Evolutionary conservation across 1,140 invertebrate genomes (phyloP).

Genomic region (Temnothorax longispinosus): DNA sequence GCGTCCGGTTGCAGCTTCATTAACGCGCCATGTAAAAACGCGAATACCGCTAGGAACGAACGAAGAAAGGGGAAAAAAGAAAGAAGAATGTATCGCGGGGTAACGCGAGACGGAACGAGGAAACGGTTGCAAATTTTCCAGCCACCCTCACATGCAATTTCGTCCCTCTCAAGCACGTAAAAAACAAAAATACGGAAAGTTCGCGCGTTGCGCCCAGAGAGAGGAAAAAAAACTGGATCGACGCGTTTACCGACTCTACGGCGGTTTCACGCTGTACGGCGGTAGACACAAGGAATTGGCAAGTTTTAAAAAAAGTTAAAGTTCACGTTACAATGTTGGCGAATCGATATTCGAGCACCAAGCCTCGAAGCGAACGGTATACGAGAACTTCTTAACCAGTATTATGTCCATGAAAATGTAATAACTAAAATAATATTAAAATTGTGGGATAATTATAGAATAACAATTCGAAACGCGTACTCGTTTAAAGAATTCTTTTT

Average conservation of each 20-base stretch:
- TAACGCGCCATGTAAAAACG: conserved; percentile 11
- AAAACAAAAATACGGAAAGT: conserved; percentile 25
- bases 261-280: not conserved
- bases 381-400: not conserved
- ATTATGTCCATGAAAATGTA: not conserved
- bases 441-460: not conserved
- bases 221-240: not conserved
- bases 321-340: conserved; percentile 17
- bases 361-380: not conserved
- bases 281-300: not conserved
- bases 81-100: too few relatives aligned
- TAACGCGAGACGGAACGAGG: not conserved
- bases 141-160: not conserved
- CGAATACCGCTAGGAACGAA: not conserved
- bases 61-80: not conserved
- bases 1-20: conserved; percentile 2
- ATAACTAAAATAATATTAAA: conserved; percentile 2
- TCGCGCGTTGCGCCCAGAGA: not conserved
- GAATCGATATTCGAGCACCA: not conserved
- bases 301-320: conserved; percentile 1
- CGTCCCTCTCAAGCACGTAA: not conserved
- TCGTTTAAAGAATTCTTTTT: not conserved
- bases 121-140: conserved; percentile 22
- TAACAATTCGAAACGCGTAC: not conserved
- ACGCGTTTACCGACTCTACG: conserved; percentile 15